These are phyloP conservation scores for Dreissena rostriformis DNA, from an alignment of 1,140 invertebrate species.

Conservation along the genomic window DNA sequence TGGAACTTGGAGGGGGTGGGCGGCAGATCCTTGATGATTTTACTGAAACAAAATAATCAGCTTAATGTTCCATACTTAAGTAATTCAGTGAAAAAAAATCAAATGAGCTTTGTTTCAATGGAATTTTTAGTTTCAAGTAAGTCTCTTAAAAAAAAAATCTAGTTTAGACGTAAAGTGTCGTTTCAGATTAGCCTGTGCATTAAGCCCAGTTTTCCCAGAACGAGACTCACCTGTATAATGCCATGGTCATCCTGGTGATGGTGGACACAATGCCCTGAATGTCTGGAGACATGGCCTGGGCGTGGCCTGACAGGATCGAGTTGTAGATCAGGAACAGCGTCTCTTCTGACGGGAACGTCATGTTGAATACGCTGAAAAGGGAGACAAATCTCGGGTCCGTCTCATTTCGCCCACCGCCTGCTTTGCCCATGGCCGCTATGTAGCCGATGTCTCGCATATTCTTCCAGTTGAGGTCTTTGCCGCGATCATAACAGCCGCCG, in stretches of 20 bases:
- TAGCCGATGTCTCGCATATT: slow-evolving; percentile 89
- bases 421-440: slow-evolving; percentile 85
- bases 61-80: too few species aligned
- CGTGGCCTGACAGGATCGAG: slow-evolving; percentile 90
- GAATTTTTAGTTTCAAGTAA: too few species aligned
- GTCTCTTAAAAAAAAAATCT: too few species aligned
- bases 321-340: slow-evolving; percentile 83
- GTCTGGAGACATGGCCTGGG: slow-evolving; percentile 86
- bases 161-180: not conserved
- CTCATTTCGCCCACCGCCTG: slow-evolving; percentile 92
- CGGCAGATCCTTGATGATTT: slow-evolving; percentile 89
- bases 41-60: slow-evolving; percentile 62
- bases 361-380: slow-evolving; percentile 93
- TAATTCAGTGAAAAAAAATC: too few species aligned
- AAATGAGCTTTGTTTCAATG: too few species aligned
- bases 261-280: slow-evolving; percentile 85
- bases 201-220: not conserved
- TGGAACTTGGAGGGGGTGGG: slow-evolving; percentile 96
- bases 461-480: slow-evolving; percentile 95
- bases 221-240: slow-evolving; percentile 88
- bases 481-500: slow-evolving; percentile 92
- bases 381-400: slow-evolving; percentile 95
- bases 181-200: not conserved
- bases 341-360: slow-evolving; percentile 89
- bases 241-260: slow-evolving; percentile 90